Base-by-base conservation (phyloP, 2,888 invertebrate genomes). In the Teleiodes luculella region DNA sequence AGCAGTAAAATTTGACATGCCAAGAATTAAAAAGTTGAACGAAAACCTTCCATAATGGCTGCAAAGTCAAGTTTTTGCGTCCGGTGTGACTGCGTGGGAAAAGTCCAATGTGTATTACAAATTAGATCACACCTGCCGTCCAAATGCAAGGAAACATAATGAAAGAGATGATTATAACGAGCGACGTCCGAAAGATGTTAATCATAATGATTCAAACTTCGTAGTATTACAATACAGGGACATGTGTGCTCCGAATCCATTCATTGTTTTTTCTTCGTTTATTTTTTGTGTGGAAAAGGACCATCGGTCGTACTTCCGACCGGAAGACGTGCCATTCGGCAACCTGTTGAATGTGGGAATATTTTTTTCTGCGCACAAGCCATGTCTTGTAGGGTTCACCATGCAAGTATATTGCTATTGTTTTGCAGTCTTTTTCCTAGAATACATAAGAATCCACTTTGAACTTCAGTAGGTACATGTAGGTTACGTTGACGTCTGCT, bases 301-400 rank as follows among this genome's bases (percentile, higher is more conserved):
- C 85, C 82, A 83, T 78, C 80, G 77, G 81, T 79, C 76, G 71
- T 73, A 87, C 88, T 89, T 89, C 88, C 88, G 85, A 82, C 86
- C 85, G 87, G 88, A 88, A 87, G 80, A 65, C 79, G 70, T 72
- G 68, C 74, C 78, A 79, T 83, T 83, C 76, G 82, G 75, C 80
- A 86, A 89, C 87, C 87, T 88, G 88, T 85, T 80, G 65, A 66
- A 70, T 83, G 83, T 87, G 87, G 80, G 87, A 87, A 87, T 67
- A 67, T 80, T 83, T 82, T 31, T 83, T 85, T 81, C 71, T 74
- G 63, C 67, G 68, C 67, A 67, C 68, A 70, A 67, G 68, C 65
- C 14, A 31, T 16, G 62, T 57, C 61, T 59, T 63, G 13, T 66
- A 79, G 78, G 80, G 82, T 65, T 80, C n/a, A 36, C 37, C 28